A percentile compares a stretch with the other conserved stretches of the same genome.
phyloP scores from a whole-genome alignment of 1,140 invertebrate species.

The Heliothis virescens region DNA sequence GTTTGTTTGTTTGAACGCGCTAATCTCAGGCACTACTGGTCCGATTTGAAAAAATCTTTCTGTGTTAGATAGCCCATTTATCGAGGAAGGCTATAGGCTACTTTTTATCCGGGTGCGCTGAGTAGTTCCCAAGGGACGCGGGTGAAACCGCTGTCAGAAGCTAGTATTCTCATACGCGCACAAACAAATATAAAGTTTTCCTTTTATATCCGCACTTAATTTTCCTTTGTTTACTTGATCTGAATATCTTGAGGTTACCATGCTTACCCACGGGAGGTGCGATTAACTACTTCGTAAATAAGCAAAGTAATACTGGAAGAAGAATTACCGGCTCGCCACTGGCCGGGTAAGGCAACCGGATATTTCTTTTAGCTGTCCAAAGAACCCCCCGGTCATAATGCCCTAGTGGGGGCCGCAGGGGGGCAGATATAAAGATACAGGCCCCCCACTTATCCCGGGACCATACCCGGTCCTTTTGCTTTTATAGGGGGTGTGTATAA shows the following conservation, averaged over 20 bases:
- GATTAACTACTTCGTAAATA: slow-evolving; percentile 76
- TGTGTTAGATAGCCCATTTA: too few species aligned
- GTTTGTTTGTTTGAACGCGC: too few species aligned
- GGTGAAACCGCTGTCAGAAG: too few species aligned
- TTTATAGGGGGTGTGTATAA: slow-evolving; percentile 87
- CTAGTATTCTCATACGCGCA: not conserved
- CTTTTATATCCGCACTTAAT: slow-evolving; percentile 31
- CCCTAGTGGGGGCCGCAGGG: slow-evolving; percentile 73
- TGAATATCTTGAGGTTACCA: slow-evolving; percentile 57
- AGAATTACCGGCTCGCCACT: slow-evolving; percentile 77
- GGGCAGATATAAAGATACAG: slow-evolving; percentile 85
- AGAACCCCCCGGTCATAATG: slow-evolving; percentile 84
- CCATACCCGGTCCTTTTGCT: slow-evolving; percentile 85
- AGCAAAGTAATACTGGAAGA: slow-evolving; percentile 81
- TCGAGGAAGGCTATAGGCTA: too few species aligned
- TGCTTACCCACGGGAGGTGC: slow-evolving; percentile 66
- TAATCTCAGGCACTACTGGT: too few species aligned
- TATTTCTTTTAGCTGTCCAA: slow-evolving; percentile 86
- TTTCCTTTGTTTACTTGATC: slow-evolving; percentile 34
- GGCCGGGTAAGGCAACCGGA: slow-evolving; percentile 79
- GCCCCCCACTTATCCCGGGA: slow-evolving; percentile 84
- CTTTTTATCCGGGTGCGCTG: too few species aligned
- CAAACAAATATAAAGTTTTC: slow-evolving; percentile 21
- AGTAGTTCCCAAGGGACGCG: too few species aligned
- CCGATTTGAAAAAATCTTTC: too few species aligned